phyloP scores from a whole-genome alignment of 2,888 invertebrate species.

The Aleiodes leptofemur region DNA sequence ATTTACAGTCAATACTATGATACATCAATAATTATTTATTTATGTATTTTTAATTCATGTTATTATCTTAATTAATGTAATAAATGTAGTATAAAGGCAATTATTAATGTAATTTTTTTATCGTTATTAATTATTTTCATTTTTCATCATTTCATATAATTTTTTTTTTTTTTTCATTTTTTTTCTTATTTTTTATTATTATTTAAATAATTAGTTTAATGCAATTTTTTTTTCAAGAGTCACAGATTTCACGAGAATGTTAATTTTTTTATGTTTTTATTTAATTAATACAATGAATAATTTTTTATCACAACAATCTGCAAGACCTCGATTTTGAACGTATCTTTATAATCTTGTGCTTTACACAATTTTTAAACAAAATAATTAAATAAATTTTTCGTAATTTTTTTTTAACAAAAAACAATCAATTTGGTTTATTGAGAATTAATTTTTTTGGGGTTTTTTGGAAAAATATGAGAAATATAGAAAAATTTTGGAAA shows the following conservation, averaged over 20 bases:
- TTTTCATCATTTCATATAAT: slow-evolving; percentile 60
- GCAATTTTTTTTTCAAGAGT: background rate
- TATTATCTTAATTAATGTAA: slow-evolving; percentile 9
- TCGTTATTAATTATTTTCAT: slow-evolving; percentile 8
- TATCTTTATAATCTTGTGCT: slow-evolving; percentile 24
- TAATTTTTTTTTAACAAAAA: background rate
- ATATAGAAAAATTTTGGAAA: too few relatives aligned
- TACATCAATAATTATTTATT: slow-evolving; percentile 66
- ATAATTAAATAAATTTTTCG: slow-evolving; percentile 16
- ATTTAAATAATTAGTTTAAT: background rate
- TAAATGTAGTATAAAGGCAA: slow-evolving; percentile 73
- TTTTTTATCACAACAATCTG: slow-evolving; percentile 26
- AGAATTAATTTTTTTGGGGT: too few relatives aligned
- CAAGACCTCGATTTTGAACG: slow-evolving; percentile 43
- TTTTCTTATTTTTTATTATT: background rate
- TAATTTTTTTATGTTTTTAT: background rate
- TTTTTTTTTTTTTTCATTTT: slow-evolving; percentile 55
- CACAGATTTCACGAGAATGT: slow-evolving; percentile 2
- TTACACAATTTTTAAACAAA: slow-evolving; percentile 26
- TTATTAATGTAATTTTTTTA: slow-evolving; percentile 71
- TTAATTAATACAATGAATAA: background rate
- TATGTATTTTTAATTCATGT: slow-evolving; percentile 56
- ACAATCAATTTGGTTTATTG: too few relatives aligned
- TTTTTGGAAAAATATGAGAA: too few relatives aligned
- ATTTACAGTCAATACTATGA: slow-evolving; percentile 74